A percentile compares a stretch with the other conserved stretches of the same genome.
These are phyloP conservation scores for Dyspetes luteomarginatus DNA, from an alignment of 2,888 invertebrate genomes.

Conservation along the genomic window DNA sequence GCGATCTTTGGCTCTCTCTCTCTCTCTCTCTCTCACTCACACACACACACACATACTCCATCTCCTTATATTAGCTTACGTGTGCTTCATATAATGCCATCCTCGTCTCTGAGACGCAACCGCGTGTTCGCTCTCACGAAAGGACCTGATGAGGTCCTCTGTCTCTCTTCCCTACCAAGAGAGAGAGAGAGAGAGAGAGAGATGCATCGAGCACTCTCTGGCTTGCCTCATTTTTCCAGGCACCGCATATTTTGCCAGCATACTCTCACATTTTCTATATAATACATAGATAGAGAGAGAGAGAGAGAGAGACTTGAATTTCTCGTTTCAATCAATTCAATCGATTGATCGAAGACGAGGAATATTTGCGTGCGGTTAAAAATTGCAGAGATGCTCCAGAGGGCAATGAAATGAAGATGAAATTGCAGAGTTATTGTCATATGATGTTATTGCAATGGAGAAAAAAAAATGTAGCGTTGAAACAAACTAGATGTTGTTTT, in stretches of 20 bases:
- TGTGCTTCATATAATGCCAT: conserved; percentile 56
- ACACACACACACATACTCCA: conserved; percentile 36
- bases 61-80: conserved; percentile 44
- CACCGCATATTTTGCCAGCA: conserved; percentile 38
- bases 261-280: conserved; percentile 9
- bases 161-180: conserved; percentile 12
- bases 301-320: conserved; percentile 18
- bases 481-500: too few species aligned
- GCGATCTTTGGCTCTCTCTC: conserved; percentile 60
- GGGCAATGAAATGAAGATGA: not conserved
- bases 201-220: conserved; percentile 28
- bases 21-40: conserved; percentile 46
- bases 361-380: conserved; percentile 31
- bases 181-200: too few species aligned
- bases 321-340: conserved; percentile 25
- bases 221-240: conserved; percentile 55
- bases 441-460: not conserved
- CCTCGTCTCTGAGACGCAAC: conserved; percentile 65
- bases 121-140: conserved; percentile 61
- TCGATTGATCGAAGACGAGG: conserved; percentile 31
- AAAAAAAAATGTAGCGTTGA: not conserved
- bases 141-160: conserved; percentile 48
- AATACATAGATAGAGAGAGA: not conserved
- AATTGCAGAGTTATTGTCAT: not conserved
- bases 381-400: not conserved